phyloP scores from a whole-genome alignment of 2,113 vertebrate genomes.

The Brachyistius frenatus region DNA sequence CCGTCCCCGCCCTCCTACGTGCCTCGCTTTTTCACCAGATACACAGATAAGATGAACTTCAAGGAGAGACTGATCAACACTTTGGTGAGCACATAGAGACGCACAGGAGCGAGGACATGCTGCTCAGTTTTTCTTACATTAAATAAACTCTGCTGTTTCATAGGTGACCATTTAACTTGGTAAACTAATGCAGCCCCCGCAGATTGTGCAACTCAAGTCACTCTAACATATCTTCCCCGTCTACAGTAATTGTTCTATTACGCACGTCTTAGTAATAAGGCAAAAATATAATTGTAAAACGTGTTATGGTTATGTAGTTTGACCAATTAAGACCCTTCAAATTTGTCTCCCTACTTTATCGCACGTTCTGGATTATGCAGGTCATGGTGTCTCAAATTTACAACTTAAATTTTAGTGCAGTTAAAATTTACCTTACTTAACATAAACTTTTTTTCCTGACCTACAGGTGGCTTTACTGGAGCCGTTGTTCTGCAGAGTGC shows the following conservation, averaged over 20 bases:
- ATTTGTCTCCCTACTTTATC: not conserved
- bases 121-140: not conserved
- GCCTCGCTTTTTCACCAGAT: constrained; percentile 82
- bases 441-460: not conserved
- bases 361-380: not conserved
- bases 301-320: not conserved
- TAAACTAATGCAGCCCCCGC: not conserved
- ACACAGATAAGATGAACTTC: constrained; percentile 88
- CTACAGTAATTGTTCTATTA: not conserved
- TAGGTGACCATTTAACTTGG: not conserved
- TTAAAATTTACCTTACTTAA: not conserved
- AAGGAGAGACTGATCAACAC: constrained; percentile 83
- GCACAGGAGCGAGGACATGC: not conserved
- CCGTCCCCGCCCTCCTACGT: constrained; percentile 83
- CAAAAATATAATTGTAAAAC: no score
- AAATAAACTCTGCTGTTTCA: not conserved
- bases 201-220: not conserved
- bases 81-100: constrained; percentile 51
- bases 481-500: constrained; percentile 66
- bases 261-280: no score
- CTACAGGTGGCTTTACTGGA: constrained; percentile 79
- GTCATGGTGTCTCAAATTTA: not conserved
- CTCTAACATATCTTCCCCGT: not conserved
- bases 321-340: not conserved
- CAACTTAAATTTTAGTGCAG: not conserved